phyloP scores from a whole-genome alignment of 1,140 invertebrate genomes.

The Phenacoccus solenopsis region DNA sequence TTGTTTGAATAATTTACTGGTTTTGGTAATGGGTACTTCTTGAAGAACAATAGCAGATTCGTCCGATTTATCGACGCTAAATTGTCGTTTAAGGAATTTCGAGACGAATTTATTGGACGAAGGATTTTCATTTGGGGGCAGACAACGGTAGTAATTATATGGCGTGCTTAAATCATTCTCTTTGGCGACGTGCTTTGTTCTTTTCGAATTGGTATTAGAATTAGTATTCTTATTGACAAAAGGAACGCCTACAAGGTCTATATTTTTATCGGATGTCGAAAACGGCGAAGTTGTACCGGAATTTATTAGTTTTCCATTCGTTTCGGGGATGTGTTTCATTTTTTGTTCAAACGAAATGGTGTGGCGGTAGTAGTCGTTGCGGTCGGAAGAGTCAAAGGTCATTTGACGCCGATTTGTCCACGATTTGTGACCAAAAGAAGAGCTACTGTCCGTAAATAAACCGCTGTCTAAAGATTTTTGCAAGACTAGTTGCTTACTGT shows the following conservation, averaged over 20 bases:
- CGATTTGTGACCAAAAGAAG: not conserved
- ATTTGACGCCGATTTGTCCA: not conserved
- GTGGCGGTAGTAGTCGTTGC: not conserved
- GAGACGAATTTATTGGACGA: slow-evolving; percentile 14
- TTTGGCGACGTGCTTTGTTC: slow-evolving; percentile 21
- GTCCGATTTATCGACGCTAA: slow-evolving; percentile 53
- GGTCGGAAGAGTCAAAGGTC: not conserved
- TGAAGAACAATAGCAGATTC: slow-evolving; percentile 25
- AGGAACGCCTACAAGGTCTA: slow-evolving; percentile 33
- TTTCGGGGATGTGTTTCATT: not conserved
- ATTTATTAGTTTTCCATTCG: not conserved
- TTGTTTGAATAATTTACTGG: slow-evolving; percentile 44
- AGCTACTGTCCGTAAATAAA: not conserved
- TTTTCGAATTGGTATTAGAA: not conserved
- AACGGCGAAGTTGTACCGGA: slow-evolving; percentile 29
- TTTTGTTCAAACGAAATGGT: not conserved
- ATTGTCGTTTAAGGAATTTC: slow-evolving; percentile 44
- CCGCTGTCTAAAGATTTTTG: not conserved
- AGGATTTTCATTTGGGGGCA: slow-evolving; percentile 47
- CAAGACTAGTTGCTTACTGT: not conserved
- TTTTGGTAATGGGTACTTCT: slow-evolving; percentile 27
- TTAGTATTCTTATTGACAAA: slow-evolving; percentile 20
- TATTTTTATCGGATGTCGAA: slow-evolving; percentile 34
- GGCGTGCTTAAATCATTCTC: slow-evolving; percentile 53
- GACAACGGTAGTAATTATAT: slow-evolving; percentile 55